Percentiles rank a stretch among this genome's conserved stretches.
Conservation (phyloP, 2,113 vertebrate genomes). For the Seriola dumerili region DNA sequence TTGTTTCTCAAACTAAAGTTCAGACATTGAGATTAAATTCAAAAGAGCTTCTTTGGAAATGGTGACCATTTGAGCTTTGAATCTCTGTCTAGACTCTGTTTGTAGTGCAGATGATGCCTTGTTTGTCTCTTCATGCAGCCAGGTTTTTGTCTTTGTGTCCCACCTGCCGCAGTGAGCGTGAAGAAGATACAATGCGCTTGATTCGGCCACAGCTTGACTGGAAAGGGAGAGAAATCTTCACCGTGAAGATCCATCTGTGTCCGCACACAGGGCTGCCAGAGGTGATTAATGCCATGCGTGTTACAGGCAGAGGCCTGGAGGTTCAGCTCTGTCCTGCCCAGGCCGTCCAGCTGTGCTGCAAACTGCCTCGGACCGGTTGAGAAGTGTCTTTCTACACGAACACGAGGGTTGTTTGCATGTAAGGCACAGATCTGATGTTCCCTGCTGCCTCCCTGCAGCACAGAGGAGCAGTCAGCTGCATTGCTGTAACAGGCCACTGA, state of each 20-base stretch:
- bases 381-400: slow-evolving; percentile 38
- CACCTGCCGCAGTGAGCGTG: slow-evolving; percentile 5
- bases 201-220: slow-evolving; percentile 28
- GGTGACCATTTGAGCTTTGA: background rate
- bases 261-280: slow-evolving; percentile 37
- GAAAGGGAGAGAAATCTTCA: background rate
- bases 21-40: background rate
- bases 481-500: slow-evolving; percentile 68
- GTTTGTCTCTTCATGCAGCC: background rate
- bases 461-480: slow-evolving; percentile 61
- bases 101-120: background rate
- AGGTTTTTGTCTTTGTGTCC: background rate
- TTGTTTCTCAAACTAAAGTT: background rate
- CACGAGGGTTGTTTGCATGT: slow-evolving; percentile 38
- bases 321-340: slow-evolving; percentile 1
- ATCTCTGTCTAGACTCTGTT: background rate
- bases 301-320: slow-evolving; percentile 31
- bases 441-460: slow-evolving; percentile 60
- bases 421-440: slow-evolving; percentile 36
- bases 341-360: slow-evolving; percentile 56
- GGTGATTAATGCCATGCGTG: slow-evolving; percentile 51
- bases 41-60: background rate
- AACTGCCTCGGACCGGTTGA: slow-evolving; percentile 21
- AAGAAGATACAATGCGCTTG: background rate
- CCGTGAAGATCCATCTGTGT: slow-evolving; percentile 31